phyloP scores from a whole-genome alignment of 2,113 vertebrate genomes.

The human (Homo sapiens) region DNA sequence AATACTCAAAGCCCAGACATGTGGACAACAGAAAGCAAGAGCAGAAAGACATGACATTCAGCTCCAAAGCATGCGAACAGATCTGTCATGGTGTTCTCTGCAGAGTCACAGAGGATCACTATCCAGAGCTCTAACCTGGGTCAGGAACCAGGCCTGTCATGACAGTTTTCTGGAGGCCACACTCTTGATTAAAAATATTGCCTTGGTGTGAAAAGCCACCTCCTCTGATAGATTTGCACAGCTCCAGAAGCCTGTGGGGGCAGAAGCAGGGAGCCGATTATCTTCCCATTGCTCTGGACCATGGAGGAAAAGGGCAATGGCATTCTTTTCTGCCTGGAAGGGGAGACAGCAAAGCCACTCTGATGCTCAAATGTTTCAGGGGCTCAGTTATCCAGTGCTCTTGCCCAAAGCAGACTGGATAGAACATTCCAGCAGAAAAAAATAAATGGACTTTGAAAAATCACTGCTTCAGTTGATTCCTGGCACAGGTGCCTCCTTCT shows the following conservation, averaged over 20 bases:
- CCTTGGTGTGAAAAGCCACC: neutral
- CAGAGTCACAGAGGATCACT: too few relatives aligned
- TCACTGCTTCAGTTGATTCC: neutral
- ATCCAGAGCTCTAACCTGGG: neutral
- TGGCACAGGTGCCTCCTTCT: neutral
- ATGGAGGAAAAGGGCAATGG: neutral
- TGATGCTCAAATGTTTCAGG: neutral
- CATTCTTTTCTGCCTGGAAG: neutral
- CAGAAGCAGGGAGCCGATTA: fast-evolving
- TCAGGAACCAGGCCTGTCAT: too few relatives aligned
- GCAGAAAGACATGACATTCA: fast-evolving
- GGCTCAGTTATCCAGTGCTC: neutral
- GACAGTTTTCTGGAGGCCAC: neutral
- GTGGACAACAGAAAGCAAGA: neutral
- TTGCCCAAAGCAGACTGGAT: neutral
- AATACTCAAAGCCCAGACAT: neutral
- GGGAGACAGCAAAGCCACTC: neutral
- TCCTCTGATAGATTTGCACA: fast-evolving
- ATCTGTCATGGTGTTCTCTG: fast-evolving
- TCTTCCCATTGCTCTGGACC: fast-evolving
- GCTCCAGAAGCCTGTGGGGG: neutral
- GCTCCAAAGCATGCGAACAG: fast-evolving
- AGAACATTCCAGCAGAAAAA: neutral
- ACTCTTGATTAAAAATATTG: neutral
- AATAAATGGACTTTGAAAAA: constrained; percentile 25